These are phyloP conservation scores for Sus scrofa DNA, from an alignment of 2,113 vertebrate genomes.

Conservation along the genomic window DNA sequence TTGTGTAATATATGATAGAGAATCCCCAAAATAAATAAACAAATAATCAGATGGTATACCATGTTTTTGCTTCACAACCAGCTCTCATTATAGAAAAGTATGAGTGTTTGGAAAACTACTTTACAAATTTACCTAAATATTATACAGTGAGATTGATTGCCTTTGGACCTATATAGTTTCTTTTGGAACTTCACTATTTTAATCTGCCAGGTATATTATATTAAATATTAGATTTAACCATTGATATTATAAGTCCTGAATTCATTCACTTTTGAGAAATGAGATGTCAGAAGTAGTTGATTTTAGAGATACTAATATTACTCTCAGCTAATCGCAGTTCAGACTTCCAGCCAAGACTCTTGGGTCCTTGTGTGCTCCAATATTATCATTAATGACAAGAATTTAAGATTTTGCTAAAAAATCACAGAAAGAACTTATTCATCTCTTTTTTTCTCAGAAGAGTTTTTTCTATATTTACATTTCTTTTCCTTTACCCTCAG, in stretches of 20 bases:
- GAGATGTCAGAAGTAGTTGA: background rate
- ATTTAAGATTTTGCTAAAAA: background rate
- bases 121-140: background rate
- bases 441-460: background rate
- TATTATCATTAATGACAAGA: background rate
- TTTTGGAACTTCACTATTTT: background rate
- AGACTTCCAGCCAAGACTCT: background rate
- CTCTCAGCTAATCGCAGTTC: background rate
- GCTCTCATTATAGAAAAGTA: background rate
- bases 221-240: background rate
- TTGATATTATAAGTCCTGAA: background rate
- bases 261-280: background rate
- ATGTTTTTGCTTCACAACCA: background rate
- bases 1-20: too few species aligned
- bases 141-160: background rate
- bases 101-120: background rate
- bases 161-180: background rate
- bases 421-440: background rate
- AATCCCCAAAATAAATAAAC: background rate
- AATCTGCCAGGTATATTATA: background rate
- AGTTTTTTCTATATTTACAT: background rate
- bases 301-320: background rate
- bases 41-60: background rate
- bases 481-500: background rate
- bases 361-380: background rate